Evolutionary conservation across 2,888 invertebrate genomes (phyloP).

Genomic region (Mystacides longicornis): DNA sequence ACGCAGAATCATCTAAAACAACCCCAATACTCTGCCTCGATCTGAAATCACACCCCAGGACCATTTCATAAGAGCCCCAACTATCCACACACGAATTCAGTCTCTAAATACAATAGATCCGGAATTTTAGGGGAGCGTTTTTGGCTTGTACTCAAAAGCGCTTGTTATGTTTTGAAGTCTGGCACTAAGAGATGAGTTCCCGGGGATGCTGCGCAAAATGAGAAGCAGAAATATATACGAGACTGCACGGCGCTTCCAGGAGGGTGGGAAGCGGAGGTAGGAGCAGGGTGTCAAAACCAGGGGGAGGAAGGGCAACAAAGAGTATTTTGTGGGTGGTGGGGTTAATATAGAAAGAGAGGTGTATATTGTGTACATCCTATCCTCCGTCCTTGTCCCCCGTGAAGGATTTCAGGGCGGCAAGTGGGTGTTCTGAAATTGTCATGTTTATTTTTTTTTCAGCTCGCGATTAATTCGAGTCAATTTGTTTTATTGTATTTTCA

Average conservation of each 20-base stretch:
- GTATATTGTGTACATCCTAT: neutral
- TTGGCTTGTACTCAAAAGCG: conserved; percentile 27
- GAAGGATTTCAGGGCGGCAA: conserved; percentile 8
- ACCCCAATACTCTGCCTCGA: conserved; percentile 21
- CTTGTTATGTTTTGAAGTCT: conserved; percentile 41
- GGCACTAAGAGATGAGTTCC: conserved; percentile 42
- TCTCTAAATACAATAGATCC: conserved; percentile 25
- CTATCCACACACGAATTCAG: conserved; percentile 29
- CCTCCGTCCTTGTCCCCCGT: conserved; percentile 1
- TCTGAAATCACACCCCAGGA: conserved; percentile 3
- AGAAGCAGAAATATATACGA: conserved; percentile 52
- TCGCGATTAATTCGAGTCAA: neutral
- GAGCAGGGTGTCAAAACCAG: conserved; percentile 27
- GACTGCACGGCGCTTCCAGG: conserved; percentile 50
- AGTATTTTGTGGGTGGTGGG: conserved; percentile 29
- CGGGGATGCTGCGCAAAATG: conserved; percentile 55
- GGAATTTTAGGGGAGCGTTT: conserved; percentile 29
- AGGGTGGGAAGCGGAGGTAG: conserved; percentile 31
- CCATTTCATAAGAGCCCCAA: conserved; percentile 3
- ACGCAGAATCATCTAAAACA: conserved; percentile 23
- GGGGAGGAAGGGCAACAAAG: conserved; percentile 31
- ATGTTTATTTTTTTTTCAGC: conserved; percentile 1
- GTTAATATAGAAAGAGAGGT: conserved; percentile 12
- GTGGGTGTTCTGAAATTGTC: conserved; percentile 12
- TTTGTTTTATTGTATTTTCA: conserved; percentile 2